phyloP scores from a whole-genome alignment of 2,888 invertebrate genomes.

The Proisotoma minuta region DNA sequence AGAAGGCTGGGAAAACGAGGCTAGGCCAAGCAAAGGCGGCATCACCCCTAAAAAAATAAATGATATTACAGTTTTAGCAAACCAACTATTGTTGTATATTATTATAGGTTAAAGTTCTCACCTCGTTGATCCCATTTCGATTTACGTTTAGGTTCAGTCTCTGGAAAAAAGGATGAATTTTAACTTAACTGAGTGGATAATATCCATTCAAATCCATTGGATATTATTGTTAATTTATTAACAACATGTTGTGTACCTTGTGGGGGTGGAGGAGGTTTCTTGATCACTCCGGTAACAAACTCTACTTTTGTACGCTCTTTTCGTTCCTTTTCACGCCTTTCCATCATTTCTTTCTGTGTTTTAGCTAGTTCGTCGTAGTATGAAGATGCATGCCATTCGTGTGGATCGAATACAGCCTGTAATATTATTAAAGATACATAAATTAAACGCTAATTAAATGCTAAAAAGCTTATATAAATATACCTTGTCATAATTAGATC shows the following conservation, averaged over 20 bases:
- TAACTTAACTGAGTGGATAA: too few species aligned
- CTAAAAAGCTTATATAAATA: not conserved
- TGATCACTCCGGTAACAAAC: slow-evolving; percentile 68
- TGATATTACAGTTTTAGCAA: too few species aligned
- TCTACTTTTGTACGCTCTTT: slow-evolving; percentile 65
- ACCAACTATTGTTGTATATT: too few species aligned
- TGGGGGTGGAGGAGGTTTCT: slow-evolving; percentile 57
- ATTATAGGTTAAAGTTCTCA: too few species aligned
- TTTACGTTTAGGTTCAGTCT: slow-evolving; percentile 57
- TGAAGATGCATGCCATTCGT: slow-evolving; percentile 86
- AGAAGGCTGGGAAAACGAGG: slow-evolving; percentile 11
- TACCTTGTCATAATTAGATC: slow-evolving; percentile 80
- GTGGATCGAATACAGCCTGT: slow-evolving; percentile 61
- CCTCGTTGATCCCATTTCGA: slow-evolving; percentile 89
- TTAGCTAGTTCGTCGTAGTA: slow-evolving; percentile 88
- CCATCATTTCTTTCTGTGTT: slow-evolving; percentile 60
- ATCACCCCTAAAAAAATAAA: too few species aligned
- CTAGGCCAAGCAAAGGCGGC: slow-evolving; percentile 13
- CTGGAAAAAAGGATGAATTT: slow-evolving; percentile 16
- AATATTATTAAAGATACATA: not conserved
- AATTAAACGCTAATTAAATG: not conserved
- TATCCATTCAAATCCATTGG: too few species aligned
- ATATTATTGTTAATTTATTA: too few species aligned
- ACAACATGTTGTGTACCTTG: slow-evolving; percentile 15
- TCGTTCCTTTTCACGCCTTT: slow-evolving; percentile 71